Conservation (phyloP, 2,797 vertebrate species). For the Microtus obscurus region DNA sequence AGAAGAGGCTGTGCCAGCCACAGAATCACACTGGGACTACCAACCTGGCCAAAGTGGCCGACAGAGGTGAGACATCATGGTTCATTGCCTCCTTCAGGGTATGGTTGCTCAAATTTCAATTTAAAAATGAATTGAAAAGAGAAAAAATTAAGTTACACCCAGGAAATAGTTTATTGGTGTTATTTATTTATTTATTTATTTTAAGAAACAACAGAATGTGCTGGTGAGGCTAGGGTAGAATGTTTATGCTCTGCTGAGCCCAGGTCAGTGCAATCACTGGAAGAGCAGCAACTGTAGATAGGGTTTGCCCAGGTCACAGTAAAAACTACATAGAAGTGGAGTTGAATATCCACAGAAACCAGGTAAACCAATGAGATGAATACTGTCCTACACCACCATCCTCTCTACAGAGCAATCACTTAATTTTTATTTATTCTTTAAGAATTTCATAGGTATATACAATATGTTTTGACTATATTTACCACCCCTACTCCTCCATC, state of each 20-base stretch:
- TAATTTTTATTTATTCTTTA: background rate
- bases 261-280: background rate
- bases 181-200: background rate
- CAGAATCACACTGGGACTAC: no score
- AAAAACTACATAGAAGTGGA: background rate
- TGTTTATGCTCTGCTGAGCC: no score
- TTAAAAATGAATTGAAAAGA: background rate
- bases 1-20: no score
- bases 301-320: background rate
- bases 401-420: background rate
- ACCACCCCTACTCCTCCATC: rapidly evolving
- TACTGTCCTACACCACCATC: background rate
- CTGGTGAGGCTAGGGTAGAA: background rate
- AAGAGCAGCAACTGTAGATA: background rate
- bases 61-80: no score
- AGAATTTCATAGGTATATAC: background rate
- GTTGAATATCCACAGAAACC: background rate
- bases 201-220: background rate
- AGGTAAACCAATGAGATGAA: background rate
- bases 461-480: background rate
- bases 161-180: background rate
- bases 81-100: no score
- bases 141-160: background rate
- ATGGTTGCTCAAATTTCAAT: background rate
- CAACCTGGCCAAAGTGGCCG: no score